Conservation (phyloP, 2,888 invertebrate genomes). For the Lucinisca nassula region DNA sequence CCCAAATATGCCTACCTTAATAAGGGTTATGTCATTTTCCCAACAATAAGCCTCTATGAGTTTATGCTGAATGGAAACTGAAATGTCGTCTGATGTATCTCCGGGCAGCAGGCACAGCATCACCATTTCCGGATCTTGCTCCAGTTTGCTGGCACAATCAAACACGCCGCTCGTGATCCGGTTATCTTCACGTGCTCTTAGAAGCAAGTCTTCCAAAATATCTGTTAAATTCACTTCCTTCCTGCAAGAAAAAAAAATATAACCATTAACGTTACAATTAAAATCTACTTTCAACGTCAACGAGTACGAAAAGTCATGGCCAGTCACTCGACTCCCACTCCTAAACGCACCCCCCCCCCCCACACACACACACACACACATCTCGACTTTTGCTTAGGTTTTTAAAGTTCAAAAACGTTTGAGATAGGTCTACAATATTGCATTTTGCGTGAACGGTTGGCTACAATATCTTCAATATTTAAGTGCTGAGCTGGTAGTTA, state of each 20-base stretch:
- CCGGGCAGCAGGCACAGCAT: conserved; percentile 85
- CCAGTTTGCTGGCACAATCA: conserved; percentile 82
- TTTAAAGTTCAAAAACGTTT: too few relatives aligned
- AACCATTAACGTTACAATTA: too few relatives aligned
- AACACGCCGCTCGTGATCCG: conserved; percentile 79
- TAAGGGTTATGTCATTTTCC: conserved; percentile 84
- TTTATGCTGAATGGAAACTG: conserved; percentile 85
- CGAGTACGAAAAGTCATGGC: too few relatives aligned
- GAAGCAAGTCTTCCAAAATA: conserved; percentile 45
- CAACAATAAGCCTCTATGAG: conserved; percentile 86
- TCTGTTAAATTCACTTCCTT: conserved; percentile 26
- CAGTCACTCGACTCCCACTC: too few relatives aligned
- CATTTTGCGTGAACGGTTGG: too few relatives aligned
- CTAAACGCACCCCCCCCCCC: too few relatives aligned
- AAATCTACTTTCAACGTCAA: too few relatives aligned
- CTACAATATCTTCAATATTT: too few relatives aligned
- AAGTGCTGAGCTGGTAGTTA: too few relatives aligned
- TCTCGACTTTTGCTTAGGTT: too few relatives aligned
- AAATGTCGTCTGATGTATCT: conserved; percentile 76
- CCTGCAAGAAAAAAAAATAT: conserved; percentile 27
- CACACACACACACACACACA: too few relatives aligned
- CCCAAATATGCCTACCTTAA: conserved; percentile 85
- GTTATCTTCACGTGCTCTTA: conserved; percentile 47
- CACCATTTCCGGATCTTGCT: conserved; percentile 82
- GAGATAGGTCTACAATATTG: too few relatives aligned